Conservation (phyloP, 1,140 invertebrate species). For the Callitettix versicolor region DNA sequence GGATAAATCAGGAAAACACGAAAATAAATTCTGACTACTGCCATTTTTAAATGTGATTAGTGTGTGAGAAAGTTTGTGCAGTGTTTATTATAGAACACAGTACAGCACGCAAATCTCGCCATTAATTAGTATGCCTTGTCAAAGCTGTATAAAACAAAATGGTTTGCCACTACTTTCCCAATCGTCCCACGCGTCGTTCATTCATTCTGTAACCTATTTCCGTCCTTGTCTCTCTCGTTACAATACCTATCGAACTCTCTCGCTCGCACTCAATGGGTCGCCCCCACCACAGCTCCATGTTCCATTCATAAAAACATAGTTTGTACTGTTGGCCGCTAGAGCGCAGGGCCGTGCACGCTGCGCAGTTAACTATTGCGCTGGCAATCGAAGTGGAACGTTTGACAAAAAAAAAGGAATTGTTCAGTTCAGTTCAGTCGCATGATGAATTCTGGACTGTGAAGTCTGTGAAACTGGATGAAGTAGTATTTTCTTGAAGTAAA, state of each 20-base stretch:
- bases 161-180: too few species aligned
- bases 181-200: not conserved
- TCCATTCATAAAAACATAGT: slow-evolving; percentile 18
- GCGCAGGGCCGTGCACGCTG: slow-evolving; percentile 3
- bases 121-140: too few species aligned
- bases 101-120: too few species aligned
- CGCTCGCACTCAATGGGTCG: slow-evolving; percentile 10
- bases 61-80: too few species aligned
- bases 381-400: slow-evolving; percentile 4
- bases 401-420: not conserved
- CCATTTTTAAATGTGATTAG: too few species aligned
- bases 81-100: too few species aligned
- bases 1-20: too few species aligned
- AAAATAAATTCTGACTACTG: too few species aligned
- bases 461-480: too few species aligned
- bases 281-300: slow-evolving; percentile 6
- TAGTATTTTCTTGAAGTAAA: too few species aligned
- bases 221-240: not conserved
- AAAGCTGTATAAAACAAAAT: too few species aligned
- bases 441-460: too few species aligned
- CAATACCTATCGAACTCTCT: slow-evolving; percentile 13
- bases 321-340: slow-evolving; percentile 4
- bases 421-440: not conserved
- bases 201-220: slow-evolving; percentile 1
- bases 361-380: slow-evolving; percentile 10